A percentile compares a stretch with the other conserved stretches of the same genome.
Conservation (phyloP, 2,888 invertebrate species). For the Netelia inedita region DNA sequence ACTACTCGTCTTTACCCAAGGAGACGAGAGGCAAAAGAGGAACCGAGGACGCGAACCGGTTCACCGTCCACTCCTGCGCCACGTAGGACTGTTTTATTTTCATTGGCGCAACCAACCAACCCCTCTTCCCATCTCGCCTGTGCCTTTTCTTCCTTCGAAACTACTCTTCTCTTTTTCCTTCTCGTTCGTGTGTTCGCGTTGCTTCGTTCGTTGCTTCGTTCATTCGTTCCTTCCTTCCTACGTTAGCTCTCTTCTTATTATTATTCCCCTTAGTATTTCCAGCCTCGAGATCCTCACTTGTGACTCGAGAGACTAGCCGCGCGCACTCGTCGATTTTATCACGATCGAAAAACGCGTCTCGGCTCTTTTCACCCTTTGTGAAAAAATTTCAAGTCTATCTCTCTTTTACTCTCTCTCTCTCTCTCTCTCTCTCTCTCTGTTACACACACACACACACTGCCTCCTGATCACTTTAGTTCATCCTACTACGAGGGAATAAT, state of each 20-base stretch:
- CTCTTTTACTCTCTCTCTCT: constrained; percentile 48
- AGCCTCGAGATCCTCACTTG: constrained; percentile 49
- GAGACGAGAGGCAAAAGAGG: constrained; percentile 59
- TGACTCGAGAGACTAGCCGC: constrained; percentile 46
- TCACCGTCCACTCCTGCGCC: constrained; percentile 75
- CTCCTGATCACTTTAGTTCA: neutral
- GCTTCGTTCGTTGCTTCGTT: constrained; percentile 36
- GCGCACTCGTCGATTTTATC: constrained; percentile 64
- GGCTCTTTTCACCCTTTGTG: constrained; percentile 36
- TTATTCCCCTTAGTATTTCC: constrained; percentile 53
- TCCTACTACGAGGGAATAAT: neutral
- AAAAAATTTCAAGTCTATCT: constrained; percentile 21
- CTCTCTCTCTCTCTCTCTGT: constrained; percentile 32
- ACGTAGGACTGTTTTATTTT: constrained; percentile 80
- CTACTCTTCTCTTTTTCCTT: constrained; percentile 29
- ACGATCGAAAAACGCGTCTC: constrained; percentile 59
- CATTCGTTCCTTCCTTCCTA: constrained; percentile 21
- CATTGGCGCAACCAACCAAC: constrained; percentile 77
- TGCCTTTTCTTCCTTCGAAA: constrained; percentile 42
- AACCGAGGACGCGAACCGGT: constrained; percentile 79
- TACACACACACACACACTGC: constrained; percentile 2
- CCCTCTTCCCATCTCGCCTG: constrained; percentile 48
- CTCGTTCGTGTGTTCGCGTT: constrained; percentile 26
- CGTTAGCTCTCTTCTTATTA: constrained; percentile 44
- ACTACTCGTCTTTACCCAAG: constrained; percentile 64